Conservation (phyloP, 2,888 invertebrate species). For the Melieria crassipennis region DNA sequence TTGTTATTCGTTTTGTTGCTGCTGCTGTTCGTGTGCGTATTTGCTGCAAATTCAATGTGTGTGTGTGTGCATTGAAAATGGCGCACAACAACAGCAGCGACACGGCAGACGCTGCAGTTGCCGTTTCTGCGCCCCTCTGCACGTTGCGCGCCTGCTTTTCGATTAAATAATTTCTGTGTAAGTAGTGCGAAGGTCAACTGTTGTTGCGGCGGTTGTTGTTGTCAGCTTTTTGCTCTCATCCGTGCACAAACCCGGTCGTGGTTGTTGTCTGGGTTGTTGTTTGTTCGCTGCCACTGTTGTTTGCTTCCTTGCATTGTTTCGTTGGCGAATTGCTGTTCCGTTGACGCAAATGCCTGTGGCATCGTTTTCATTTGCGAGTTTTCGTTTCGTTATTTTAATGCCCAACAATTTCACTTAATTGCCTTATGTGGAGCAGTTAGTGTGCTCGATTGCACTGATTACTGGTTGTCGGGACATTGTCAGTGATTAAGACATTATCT, state of each 20-base stretch:
- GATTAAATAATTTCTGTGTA: slow-evolving; percentile 40
- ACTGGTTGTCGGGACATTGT: no score
- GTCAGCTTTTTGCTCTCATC: slow-evolving; percentile 8
- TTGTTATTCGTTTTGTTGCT: slow-evolving; percentile 26
- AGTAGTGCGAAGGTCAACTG: slow-evolving; percentile 49
- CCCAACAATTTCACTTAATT: no score
- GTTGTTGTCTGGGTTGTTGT: slow-evolving; percentile 4
- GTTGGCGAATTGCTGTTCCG: no score
- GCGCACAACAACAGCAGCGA: slow-evolving; percentile 24
- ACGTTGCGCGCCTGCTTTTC: slow-evolving; percentile 6
- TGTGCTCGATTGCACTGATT: no score
- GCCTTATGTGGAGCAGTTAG: no score
- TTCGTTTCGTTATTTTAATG: no score
- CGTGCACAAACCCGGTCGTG: not conserved
- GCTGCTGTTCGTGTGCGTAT: slow-evolving; percentile 23
- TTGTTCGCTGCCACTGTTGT: no score
- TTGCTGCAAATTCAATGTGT: not conserved
- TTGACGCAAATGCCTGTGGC: no score
- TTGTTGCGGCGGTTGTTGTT: slow-evolving; percentile 13
- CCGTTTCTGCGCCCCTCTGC: slow-evolving; percentile 11
- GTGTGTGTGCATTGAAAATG: slow-evolving; percentile 1
- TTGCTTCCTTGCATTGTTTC: no score
- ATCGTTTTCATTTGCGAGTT: no score
- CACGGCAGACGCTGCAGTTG: slow-evolving; percentile 32
- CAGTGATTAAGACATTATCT: no score